Evolutionary conservation across 2,888 invertebrate genomes (phyloP).

Genomic region (Archips xylosteana): DNA sequence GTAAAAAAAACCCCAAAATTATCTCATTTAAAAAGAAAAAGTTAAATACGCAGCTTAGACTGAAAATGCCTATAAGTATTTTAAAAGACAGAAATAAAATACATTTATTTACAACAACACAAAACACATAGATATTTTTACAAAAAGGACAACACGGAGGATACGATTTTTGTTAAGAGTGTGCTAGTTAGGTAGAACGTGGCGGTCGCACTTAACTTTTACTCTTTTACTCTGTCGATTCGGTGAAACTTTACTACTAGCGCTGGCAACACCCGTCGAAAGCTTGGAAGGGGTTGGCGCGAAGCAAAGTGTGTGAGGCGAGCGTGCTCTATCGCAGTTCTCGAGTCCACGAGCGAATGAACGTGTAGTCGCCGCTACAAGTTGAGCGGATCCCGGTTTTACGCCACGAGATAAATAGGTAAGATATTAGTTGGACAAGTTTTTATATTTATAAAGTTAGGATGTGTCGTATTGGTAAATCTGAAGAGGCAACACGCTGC

Average conservation of each 20-base stretch:
- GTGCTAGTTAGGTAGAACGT: too few relatives aligned
- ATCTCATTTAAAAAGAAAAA: too few relatives aligned
- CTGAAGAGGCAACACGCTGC: too few relatives aligned
- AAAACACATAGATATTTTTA: too few relatives aligned
- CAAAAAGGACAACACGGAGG: too few relatives aligned
- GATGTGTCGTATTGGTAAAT: background rate
- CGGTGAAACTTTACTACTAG: background rate
- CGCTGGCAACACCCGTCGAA: conserved; percentile 17
- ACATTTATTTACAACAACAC: too few relatives aligned
- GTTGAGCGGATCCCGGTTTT: conserved; percentile 11
- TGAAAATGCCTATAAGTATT: too few relatives aligned
- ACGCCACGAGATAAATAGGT: conserved; percentile 19
- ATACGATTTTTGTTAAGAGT: too few relatives aligned
- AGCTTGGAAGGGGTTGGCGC: conserved; percentile 37
- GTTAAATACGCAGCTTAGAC: too few relatives aligned
- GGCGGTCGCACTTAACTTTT: too few relatives aligned
- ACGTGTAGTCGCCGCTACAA: background rate
- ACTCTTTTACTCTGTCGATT: background rate
- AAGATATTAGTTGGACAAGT: background rate
- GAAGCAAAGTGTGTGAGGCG: background rate
- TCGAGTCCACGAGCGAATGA: background rate
- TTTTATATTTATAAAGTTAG: background rate
- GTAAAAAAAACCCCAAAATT: too few relatives aligned
- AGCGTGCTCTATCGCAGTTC: background rate
- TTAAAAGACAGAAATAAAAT: too few relatives aligned